Conservation (phyloP, 2,113 vertebrate species). For the Spheniscus mendiculus region DNA sequence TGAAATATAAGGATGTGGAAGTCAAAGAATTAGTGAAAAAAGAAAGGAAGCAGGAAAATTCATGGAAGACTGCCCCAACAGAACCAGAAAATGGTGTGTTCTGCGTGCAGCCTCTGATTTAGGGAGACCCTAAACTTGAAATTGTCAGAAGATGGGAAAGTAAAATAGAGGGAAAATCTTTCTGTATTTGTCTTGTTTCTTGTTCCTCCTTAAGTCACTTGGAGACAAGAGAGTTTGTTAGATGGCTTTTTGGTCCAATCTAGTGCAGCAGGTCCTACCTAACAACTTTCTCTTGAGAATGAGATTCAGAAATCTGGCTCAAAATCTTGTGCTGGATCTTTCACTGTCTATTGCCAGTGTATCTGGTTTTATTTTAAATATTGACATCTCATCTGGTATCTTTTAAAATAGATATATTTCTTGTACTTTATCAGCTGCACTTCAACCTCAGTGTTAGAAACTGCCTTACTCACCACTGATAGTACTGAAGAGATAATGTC, state of each 20-base stretch:
- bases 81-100: background rate
- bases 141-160: background rate
- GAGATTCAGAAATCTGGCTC: background rate
- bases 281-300: background rate
- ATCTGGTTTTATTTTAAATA: background rate
- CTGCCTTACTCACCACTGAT: background rate
- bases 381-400: background rate
- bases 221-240: background rate
- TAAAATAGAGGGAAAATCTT: background rate
- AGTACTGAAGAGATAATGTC: background rate
- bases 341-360: background rate
- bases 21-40: background rate
- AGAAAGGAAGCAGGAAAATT: background rate
- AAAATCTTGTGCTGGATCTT: background rate
- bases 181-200: background rate
- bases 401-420: background rate
- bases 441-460: background rate
- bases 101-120: background rate
- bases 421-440: background rate
- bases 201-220: background rate
- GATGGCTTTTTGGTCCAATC: background rate
- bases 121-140: background rate
- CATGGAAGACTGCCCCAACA: background rate
- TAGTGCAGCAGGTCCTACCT: background rate
- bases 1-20: background rate